Evolutionary conservation across 2,113 vertebrate species (phyloP).

Genomic region (Bubo bubo): DNA sequence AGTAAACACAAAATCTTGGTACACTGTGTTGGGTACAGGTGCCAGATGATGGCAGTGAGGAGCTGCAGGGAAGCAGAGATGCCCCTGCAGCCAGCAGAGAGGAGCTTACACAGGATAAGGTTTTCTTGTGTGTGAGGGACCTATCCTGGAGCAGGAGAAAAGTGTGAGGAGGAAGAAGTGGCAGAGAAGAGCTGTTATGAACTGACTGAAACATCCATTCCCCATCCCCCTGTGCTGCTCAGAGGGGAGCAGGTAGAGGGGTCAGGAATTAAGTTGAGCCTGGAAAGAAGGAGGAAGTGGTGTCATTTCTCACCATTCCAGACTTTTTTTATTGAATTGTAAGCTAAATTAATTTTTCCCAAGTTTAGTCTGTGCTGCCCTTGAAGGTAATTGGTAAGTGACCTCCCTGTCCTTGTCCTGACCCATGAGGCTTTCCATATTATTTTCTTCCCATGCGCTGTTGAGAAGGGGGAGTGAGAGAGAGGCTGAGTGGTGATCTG

Average conservation of each 20-base stretch:
- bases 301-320: background rate
- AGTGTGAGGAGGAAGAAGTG: background rate
- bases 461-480: background rate
- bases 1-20: background rate
- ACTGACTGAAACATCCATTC: background rate
- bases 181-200: background rate
- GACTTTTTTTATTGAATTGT: background rate
- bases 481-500: fast-evolving
- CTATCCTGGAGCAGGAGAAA: background rate
- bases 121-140: background rate
- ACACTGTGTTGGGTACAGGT: background rate
- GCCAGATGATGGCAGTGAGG: background rate
- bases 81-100: background rate
- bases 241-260: fast-evolving
- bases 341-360: background rate
- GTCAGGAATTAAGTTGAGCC: background rate
- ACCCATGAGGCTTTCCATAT: fast-evolving
- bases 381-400: background rate
- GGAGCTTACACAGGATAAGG: fast-evolving
- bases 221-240: fast-evolving
- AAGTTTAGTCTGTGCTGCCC: background rate
- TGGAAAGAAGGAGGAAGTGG: background rate
- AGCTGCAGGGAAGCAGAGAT: background rate
- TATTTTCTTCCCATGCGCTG: background rate
- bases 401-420: background rate